phyloP scores from a whole-genome alignment of 64 coral and sea anemone species.

The Cladopsammia gracilis region DNA sequence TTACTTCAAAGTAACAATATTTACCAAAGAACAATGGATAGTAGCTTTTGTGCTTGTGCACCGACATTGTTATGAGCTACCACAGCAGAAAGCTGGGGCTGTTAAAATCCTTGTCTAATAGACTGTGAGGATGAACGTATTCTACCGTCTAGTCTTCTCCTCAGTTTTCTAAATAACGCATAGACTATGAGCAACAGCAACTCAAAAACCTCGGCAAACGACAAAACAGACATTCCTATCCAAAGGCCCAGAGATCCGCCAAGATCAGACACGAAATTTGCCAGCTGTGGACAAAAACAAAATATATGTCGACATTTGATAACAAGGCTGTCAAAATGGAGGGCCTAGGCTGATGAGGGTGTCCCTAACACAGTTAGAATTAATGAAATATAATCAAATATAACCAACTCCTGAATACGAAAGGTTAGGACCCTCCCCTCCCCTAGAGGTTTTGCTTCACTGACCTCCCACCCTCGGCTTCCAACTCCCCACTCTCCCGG shows the following conservation, averaged over 20 bases:
- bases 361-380: no score
- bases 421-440: no score
- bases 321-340: no score
- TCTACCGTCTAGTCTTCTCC: background rate
- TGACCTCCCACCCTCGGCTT: no score
- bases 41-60: no score
- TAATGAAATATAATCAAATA: no score
- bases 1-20: no score
- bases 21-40: no score
- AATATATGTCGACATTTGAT: background rate
- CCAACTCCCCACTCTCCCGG: no score
- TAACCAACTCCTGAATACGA: no score
- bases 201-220: conserved; percentile 33
- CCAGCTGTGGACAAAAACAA: background rate
- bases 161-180: background rate
- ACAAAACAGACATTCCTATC: conserved; percentile 50
- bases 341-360: no score
- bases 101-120: background rate
- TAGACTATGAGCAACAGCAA: background rate
- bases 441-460: no score
- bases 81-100: background rate
- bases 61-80: background rate
- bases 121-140: conserved; percentile 4
- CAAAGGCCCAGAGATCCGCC: conserved; percentile 29
- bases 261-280: conserved; percentile 34